Percentiles rank a stretch among this genome's conserved stretches.
Evolutionary conservation across 2,888 invertebrate species (phyloP).

Genomic region (Melangyna quadrimaculata): DNA sequence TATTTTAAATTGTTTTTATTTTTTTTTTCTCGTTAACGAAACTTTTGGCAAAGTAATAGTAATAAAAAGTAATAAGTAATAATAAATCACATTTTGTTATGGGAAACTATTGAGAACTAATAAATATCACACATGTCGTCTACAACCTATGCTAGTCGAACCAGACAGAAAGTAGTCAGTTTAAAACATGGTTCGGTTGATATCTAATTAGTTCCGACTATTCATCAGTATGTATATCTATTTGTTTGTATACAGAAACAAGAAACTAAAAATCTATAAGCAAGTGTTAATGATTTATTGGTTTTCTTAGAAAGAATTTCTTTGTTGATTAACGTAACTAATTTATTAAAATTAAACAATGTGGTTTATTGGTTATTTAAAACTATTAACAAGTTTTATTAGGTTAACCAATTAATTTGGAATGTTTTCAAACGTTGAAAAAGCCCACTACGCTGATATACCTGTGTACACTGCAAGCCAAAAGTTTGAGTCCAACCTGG

Average conservation of each 20-base stretch:
- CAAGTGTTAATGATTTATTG: constrained; percentile 12
- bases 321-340: neutral
- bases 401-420: neutral
- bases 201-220: neutral
- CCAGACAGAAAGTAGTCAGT: constrained; percentile 5
- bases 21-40: too few species aligned
- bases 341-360: neutral
- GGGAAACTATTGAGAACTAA: too few species aligned
- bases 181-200: neutral
- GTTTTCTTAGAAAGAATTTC: neutral
- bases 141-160: neutral
- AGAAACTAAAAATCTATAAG: neutral
- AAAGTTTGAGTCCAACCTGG: too few species aligned
- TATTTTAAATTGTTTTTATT: too few species aligned
- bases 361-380: neutral
- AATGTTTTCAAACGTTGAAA: neutral
- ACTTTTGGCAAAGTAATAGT: too few species aligned
- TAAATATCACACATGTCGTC: too few species aligned
- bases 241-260: neutral
- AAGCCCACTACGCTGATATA: neutral
- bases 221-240: neutral
- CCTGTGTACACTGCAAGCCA: too few species aligned
- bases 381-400: neutral
- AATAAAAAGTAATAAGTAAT: too few species aligned
- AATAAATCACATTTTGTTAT: too few species aligned